Base-by-base conservation (phyloP, 2,888 invertebrate genomes). In the Xanthia icteritia region DNA sequence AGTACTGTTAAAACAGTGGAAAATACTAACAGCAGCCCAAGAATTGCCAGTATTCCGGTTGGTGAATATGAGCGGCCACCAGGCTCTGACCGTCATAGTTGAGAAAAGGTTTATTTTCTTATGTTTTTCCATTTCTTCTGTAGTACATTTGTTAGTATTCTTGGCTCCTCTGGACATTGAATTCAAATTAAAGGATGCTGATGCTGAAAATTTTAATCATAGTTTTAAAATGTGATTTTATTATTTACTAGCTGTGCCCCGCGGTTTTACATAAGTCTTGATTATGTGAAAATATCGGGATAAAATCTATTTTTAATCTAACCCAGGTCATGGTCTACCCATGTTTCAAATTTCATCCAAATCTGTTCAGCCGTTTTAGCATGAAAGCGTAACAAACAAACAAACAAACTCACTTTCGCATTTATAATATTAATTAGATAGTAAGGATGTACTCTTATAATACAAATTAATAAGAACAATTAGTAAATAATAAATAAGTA, bases 31-130 rank as follows among this genome's bases (percentile, higher is more conserved):
- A 39, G 90, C 87, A 67, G 88, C 73, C 27, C 85, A 82, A 65
- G 85, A 84, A 39, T 81, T 77, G 42, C 91, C 91, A 15, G 84
- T 85, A 27, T 86, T 87, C 0, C 82, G 82, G 73, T 92, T 91
- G 23, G 90, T 83, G 4, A 82, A 92, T 56, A 90, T 92, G 77
- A 98, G 96, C 0, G 98, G 98, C 97, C 98, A 98, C 98, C 98
- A 98, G 0, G 97, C 98, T 79, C 96, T 96, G 8, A 97, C 94
- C 23, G 96, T 93, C 86, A 95, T 96, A 0, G 95, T 90, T 77
- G 97, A 95, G 91, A 98, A 98, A n/a, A 98, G 92, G 94, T 98
- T 98, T 0, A 98, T 90, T 77, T 94, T 97, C 36, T 97, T 97
- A 2, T 94, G 89, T 5, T 93, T 93, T 20, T 97, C 94, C 42